Conservation (phyloP, 2,113 vertebrate species). For the Archilochus colubris region DNA sequence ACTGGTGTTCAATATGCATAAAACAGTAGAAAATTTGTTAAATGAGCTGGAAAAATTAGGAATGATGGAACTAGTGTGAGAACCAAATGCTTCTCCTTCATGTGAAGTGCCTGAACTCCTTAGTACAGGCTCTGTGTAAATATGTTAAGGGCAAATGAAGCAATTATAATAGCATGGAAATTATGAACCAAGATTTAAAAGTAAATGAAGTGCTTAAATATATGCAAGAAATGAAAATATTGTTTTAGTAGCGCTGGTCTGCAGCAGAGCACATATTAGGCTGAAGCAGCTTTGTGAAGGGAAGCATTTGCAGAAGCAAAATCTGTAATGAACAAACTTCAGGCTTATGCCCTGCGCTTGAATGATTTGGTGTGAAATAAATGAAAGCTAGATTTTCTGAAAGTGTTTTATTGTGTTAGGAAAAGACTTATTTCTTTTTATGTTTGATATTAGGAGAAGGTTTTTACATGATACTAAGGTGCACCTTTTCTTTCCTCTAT, state of each 20-base stretch:
- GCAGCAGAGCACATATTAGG: not conserved
- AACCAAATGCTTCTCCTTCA: constrained; percentile 20
- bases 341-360: not conserved
- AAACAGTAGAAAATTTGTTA: constrained; percentile 27
- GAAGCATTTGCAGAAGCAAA: not conserved
- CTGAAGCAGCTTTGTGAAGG: not conserved
- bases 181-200: not conserved
- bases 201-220: not conserved
- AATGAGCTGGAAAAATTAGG: constrained; percentile 40
- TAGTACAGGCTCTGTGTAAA: not conserved
- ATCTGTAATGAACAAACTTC: not conserved
- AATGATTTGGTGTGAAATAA: not conserved
- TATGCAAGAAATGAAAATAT: not conserved
- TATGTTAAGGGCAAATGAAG: not conserved
- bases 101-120: not conserved
- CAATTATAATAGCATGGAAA: not conserved
- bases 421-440: not conserved
- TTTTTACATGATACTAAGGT: not conserved
- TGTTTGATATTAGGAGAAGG: not conserved
- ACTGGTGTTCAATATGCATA: constrained; percentile 18
- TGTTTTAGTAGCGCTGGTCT: not conserved
- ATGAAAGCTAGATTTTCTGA: not conserved
- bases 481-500: not conserved
- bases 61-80: not conserved
- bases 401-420: not conserved